A percentile compares a stretch with the other conserved stretches of the same genome.
These are phyloP conservation scores for Haemorhous mexicanus DNA, from an alignment of 2,113 vertebrate genomes.

Conservation along the genomic window DNA sequence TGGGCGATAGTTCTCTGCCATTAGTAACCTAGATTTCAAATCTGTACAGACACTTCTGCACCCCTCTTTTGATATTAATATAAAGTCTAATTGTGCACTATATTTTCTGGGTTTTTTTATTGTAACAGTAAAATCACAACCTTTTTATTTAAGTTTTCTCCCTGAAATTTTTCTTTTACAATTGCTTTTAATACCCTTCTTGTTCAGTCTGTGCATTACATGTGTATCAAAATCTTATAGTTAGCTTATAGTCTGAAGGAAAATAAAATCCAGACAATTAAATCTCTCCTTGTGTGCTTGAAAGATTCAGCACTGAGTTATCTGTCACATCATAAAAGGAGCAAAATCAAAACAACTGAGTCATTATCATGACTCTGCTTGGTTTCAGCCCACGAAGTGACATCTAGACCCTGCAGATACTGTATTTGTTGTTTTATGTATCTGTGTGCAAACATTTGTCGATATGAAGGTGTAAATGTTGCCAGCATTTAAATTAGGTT, in stretches of 20 bases:
- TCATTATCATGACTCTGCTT: slow-evolving; percentile 5
- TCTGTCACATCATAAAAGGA: neutral
- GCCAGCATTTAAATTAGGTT: slow-evolving; percentile 63
- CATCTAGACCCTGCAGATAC: neutral
- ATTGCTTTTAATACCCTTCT: neutral
- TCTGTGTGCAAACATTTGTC: slow-evolving; percentile 33
- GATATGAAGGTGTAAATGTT: slow-evolving; percentile 44
- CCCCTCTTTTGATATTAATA: slow-evolving; percentile 21
- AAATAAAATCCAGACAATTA: neutral
- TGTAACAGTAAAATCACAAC: neutral
- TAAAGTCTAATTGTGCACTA: slow-evolving; percentile 11
- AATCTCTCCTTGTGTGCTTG: neutral
- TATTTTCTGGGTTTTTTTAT: slow-evolving; percentile 7
- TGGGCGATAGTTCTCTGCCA: slow-evolving; percentile 28
- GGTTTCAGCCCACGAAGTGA: neutral
- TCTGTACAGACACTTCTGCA: slow-evolving; percentile 49
- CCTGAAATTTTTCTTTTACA: neutral
- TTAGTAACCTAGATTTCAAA: slow-evolving; percentile 54
- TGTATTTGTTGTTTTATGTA: slow-evolving; percentile 33
- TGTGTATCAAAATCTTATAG: neutral
- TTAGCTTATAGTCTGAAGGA: neutral
- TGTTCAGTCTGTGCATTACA: neutral
- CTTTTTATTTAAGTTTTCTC: neutral
- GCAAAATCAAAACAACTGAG: slow-evolving; percentile 30
- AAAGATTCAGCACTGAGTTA: neutral